A percentile compares a stretch with the other conserved stretches of the same genome.
phyloP scores from a whole-genome alignment of 2,888 invertebrate species.

The Panzeria rudis region DNA sequence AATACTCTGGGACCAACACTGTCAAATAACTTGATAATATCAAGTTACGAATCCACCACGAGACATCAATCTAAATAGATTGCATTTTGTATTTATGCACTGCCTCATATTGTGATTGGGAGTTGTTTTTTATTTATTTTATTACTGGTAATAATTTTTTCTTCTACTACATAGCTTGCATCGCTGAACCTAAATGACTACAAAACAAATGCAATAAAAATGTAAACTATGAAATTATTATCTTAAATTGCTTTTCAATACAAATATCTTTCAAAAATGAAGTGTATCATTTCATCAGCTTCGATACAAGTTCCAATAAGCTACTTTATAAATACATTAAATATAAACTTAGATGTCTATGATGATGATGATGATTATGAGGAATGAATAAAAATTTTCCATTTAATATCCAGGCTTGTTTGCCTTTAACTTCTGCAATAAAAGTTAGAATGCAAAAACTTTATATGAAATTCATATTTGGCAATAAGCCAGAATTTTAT shows the following conservation, averaged over 20 bases:
- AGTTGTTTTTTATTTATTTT: no score
- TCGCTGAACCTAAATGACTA: not conserved
- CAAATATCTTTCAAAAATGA: not conserved
- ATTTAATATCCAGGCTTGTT: conserved; percentile 1
- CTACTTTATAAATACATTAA: not conserved
- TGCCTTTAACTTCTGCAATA: conserved; percentile 1
- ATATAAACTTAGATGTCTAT: not conserved
- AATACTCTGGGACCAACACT: no score
- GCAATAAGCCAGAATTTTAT: conserved; percentile 17
- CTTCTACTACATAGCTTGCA: not conserved
- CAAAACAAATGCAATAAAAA: not conserved
- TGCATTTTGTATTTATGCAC: no score
- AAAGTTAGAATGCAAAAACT: not conserved
- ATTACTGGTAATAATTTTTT: not conserved
- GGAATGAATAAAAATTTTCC: not conserved
- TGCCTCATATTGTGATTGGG: no score
- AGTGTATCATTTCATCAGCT: conserved; percentile 8
- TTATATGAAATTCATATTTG: conserved; percentile 14
- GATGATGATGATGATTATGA: not conserved
- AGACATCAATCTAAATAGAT: no score
- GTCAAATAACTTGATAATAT: no score
- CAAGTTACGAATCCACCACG: no score
- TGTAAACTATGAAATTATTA: not conserved
- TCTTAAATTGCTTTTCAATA: conserved; percentile 1
- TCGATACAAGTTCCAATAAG: not conserved